A percentile compares a stretch with the other conserved stretches of the same genome.
phyloP scores from a whole-genome alignment of 1,140 invertebrate genomes.

The Mya arenaria region DNA sequence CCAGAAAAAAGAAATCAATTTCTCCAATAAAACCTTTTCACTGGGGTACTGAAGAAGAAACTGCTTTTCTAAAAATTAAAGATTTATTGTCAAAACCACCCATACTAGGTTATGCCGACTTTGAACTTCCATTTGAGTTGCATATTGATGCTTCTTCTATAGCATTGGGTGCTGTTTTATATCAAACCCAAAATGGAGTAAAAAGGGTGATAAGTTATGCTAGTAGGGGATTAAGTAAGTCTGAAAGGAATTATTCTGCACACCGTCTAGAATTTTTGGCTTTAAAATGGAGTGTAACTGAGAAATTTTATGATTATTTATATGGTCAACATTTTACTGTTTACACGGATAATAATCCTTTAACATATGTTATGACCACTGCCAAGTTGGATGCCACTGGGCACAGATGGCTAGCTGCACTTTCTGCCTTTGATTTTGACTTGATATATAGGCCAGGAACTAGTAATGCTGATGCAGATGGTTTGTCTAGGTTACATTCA shows the following conservation, averaged over 20 bases:
- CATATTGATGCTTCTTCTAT: no score
- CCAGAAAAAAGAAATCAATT: no score
- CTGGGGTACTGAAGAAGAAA: no score
- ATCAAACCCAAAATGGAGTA: no score
- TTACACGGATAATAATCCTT: slow-evolving; percentile 27
- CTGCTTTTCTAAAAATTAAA: no score
- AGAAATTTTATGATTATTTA: slow-evolving; percentile 45
- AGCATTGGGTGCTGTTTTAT: no score
- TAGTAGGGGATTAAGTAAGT: slow-evolving; percentile 32
- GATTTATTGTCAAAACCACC: no score
- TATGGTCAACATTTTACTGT: slow-evolving; percentile 3
- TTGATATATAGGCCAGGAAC: slow-evolving; percentile 23
- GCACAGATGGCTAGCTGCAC: slow-evolving; percentile 22
- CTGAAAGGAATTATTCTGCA: slow-evolving; percentile 42
- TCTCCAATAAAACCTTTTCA: no score
- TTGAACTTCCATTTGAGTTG: no score
- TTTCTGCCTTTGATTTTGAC: slow-evolving; percentile 36
- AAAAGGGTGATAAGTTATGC: slow-evolving; percentile 47
- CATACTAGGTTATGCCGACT: no score
- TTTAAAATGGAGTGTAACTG: slow-evolving; percentile 36
- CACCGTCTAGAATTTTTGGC: slow-evolving; percentile 53
- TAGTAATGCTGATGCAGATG: slow-evolving; percentile 13
- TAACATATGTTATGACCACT: slow-evolving; percentile 22
- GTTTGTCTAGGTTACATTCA: slow-evolving; percentile 13
- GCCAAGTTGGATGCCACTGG: slow-evolving; percentile 30